These are phyloP conservation scores for Acrocephalus scirpaceus DNA, from an alignment of 2,797 vertebrate genomes.

Conservation along the genomic window DNA sequence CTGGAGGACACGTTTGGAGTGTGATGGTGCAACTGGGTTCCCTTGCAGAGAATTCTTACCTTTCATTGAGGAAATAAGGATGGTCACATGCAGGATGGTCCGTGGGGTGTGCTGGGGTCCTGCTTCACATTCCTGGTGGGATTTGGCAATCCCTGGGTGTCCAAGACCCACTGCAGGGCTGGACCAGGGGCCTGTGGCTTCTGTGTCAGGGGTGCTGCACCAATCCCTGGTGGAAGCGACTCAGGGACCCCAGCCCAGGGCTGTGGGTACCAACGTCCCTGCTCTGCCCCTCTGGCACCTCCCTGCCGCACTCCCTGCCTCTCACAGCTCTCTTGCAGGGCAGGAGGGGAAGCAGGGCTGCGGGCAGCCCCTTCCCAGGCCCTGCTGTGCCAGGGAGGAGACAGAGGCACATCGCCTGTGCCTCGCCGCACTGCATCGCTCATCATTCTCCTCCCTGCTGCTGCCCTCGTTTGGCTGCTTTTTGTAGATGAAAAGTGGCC, in stretches of 20 bases:
- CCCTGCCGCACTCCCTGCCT: background rate
- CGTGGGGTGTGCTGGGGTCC: background rate
- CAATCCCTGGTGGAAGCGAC: rapidly evolving
- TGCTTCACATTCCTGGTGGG: background rate
- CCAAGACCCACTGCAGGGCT: rapidly evolving
- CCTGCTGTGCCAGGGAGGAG: background rate
- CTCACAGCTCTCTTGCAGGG: background rate
- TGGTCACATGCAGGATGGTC: rapidly evolving
- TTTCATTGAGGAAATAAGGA: background rate
- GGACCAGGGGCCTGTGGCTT: background rate
- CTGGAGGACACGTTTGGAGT: rapidly evolving
- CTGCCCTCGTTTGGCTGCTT: constrained; percentile 47
- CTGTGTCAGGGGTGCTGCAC: background rate
- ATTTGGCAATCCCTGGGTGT: background rate
- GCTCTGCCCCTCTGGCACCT: background rate
- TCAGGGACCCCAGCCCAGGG: background rate
- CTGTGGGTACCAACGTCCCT: background rate
- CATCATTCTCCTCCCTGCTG: constrained; percentile 29
- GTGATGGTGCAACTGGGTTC: background rate
- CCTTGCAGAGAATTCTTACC: background rate
- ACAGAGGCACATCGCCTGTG: background rate
- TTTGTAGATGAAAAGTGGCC: constrained; percentile 31
- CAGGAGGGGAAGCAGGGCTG: background rate
- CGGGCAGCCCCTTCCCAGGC: too few species aligned
- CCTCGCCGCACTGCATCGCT: background rate